Conservation (phyloP, 2,113 vertebrate species). For the Myrmophylax atrothorax region DNA sequence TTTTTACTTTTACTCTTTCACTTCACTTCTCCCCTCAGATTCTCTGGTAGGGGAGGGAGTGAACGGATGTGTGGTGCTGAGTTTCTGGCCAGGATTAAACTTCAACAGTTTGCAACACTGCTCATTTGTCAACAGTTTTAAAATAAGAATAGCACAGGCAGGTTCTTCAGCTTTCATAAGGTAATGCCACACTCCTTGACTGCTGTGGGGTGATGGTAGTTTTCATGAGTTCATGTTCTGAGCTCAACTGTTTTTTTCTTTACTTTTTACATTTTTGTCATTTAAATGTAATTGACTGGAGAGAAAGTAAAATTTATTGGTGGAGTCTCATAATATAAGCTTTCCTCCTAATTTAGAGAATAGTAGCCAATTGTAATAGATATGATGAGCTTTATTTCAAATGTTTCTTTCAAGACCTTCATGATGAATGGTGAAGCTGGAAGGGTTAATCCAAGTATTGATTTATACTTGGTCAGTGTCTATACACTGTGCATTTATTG, state of each 20-base stretch:
- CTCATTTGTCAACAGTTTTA: not conserved
- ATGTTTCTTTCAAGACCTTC: not conserved
- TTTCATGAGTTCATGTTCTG: not conserved
- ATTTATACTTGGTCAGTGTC: not conserved
- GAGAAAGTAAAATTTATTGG: not conserved
- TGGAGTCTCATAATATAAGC: not conserved
- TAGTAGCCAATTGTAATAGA: not conserved
- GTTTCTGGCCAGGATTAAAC: not conserved
- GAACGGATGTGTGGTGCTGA: not conserved
- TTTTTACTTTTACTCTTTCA: not conserved
- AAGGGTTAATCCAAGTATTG: not conserved
- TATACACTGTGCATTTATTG: rapidly evolving
- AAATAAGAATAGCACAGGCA: not conserved
- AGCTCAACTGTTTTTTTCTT: not conserved
- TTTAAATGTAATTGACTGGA: not conserved
- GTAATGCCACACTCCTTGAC: not conserved
- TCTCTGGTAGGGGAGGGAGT: not conserved
- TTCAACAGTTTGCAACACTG: not conserved
- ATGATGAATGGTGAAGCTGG: not conserved
- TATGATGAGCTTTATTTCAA: not conserved
- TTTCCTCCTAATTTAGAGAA: not conserved
- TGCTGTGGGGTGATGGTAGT: not conserved
- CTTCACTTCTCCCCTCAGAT: not conserved
- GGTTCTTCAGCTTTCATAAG: not conserved
- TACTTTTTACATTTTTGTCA: not conserved